Percentiles rank a stretch among this genome's conserved stretches.
Conservation (phyloP, 2,888 invertebrate genomes). For the Hemaris fuciformis region DNA sequence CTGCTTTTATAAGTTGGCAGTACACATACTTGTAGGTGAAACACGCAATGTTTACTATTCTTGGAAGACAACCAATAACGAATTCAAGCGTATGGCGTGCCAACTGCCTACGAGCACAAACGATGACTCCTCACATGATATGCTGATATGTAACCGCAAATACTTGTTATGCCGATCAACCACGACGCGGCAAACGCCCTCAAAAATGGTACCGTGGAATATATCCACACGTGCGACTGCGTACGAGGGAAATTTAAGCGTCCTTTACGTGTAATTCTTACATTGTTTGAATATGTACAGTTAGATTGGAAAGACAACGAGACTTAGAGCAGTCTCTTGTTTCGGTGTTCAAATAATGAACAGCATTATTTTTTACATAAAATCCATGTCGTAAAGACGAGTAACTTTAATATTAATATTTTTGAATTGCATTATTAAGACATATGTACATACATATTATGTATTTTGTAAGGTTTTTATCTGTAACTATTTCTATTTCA, state of each 20-base stretch:
- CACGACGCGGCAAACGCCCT: slow-evolving; percentile 41
- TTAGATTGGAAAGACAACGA: too few relatives aligned
- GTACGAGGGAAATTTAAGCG: neutral
- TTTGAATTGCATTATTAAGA: too few relatives aligned
- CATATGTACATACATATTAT: too few relatives aligned
- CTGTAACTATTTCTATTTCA: too few relatives aligned
- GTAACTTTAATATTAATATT: too few relatives aligned
- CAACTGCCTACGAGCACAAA: slow-evolving; percentile 1
- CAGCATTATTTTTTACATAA: too few relatives aligned
- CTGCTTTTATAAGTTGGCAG: slow-evolving; percentile 5
- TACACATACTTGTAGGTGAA: neutral
- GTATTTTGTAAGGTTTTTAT: too few relatives aligned
- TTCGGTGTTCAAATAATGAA: too few relatives aligned
- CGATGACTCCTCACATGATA: slow-evolving; percentile 15
- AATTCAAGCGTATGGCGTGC: slow-evolving; percentile 14
- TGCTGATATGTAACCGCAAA: slow-evolving; percentile 34
- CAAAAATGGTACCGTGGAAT: slow-evolving; percentile 49
- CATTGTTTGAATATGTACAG: too few relatives aligned
- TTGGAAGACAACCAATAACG: slow-evolving; percentile 13
- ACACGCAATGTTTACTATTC: slow-evolving; percentile 6
- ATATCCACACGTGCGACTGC: slow-evolving; percentile 13
- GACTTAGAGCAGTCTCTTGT: too few relatives aligned
- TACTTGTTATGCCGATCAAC: slow-evolving; percentile 55
- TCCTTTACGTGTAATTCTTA: too few relatives aligned
- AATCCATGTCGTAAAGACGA: too few relatives aligned